These are phyloP conservation scores for Pardosa pseudoannulata DNA, from an alignment of 2,888 invertebrate species.

Conservation along the genomic window DNA sequence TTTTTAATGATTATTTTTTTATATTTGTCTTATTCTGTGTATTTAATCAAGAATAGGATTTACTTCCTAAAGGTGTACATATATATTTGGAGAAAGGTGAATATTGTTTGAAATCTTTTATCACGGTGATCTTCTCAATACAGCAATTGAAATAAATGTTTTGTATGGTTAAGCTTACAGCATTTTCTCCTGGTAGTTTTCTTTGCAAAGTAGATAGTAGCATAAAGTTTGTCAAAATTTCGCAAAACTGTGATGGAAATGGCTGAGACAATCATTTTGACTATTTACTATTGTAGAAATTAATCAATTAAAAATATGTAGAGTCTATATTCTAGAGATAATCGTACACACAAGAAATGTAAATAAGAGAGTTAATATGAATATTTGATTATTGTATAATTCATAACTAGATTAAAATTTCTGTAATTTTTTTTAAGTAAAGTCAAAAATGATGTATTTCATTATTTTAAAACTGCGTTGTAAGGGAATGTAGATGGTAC, in stretches of 20 bases:
- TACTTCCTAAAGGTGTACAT: slow-evolving; percentile 43
- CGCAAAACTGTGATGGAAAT: slow-evolving; percentile 38
- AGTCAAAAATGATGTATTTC: no score
- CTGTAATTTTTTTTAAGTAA: no score
- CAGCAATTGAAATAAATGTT: slow-evolving; percentile 14
- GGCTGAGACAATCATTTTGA: slow-evolving; percentile 27
- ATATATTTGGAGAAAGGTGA: slow-evolving; percentile 38
- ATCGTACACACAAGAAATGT: no score
- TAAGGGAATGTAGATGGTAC: no score
- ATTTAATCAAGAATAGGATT: slow-evolving; percentile 2
- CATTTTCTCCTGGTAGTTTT: slow-evolving; percentile 24
- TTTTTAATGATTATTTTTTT: not conserved
- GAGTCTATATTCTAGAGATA: no score
- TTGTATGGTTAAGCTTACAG: slow-evolving; percentile 17
- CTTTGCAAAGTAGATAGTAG: slow-evolving; percentile 16
- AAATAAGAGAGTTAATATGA: no score
- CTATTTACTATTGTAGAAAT: not conserved
- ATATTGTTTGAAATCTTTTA: slow-evolving; percentile 30
- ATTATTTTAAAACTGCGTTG: no score
- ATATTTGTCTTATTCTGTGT: not conserved
- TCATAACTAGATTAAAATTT: no score
- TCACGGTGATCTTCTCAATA: slow-evolving; percentile 11
- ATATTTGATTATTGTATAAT: no score
- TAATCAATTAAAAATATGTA: not conserved
- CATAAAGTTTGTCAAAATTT: slow-evolving; percentile 23